Conservation (phyloP, 2,888 invertebrate species). For the Amiota communis region DNA sequence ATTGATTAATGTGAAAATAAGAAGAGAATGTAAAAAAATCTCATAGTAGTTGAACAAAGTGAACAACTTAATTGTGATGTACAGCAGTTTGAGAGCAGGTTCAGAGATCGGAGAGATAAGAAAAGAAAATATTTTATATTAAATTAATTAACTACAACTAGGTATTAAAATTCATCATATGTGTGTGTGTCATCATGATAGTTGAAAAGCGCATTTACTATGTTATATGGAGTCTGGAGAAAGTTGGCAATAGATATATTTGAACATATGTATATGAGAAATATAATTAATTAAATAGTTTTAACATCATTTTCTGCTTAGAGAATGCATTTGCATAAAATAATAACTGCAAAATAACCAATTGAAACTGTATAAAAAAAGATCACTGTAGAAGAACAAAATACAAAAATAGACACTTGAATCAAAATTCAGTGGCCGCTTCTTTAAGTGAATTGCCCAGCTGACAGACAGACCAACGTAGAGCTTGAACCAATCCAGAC, state of each 20-base stretch:
- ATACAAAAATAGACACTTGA: neutral
- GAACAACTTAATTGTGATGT: neutral
- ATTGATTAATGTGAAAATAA: constrained; percentile 19
- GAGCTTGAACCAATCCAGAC: neutral
- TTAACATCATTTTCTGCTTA: neutral
- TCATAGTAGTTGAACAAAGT: neutral
- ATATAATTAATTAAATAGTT: neutral
- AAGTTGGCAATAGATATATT: neutral
- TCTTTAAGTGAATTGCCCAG: neutral
- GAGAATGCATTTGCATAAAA: constrained; percentile 6
- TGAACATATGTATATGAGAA: neutral
- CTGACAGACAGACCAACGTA: neutral
- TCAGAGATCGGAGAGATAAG: too few relatives aligned
- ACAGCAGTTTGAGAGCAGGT: too few relatives aligned
- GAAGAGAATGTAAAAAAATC: neutral
- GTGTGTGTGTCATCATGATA: too few relatives aligned
- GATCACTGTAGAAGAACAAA: neutral
- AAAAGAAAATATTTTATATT: too few relatives aligned
- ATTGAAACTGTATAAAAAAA: neutral
- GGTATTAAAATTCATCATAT: too few relatives aligned
- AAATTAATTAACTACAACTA: too few relatives aligned
- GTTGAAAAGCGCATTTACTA: neutral
- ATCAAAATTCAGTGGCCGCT: constrained; percentile 22
- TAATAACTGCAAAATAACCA: neutral
- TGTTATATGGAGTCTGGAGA: neutral